These are phyloP conservation scores for Larimichthys crocea DNA, from an alignment of 2,113 vertebrate genomes.

Conservation along the genomic window DNA sequence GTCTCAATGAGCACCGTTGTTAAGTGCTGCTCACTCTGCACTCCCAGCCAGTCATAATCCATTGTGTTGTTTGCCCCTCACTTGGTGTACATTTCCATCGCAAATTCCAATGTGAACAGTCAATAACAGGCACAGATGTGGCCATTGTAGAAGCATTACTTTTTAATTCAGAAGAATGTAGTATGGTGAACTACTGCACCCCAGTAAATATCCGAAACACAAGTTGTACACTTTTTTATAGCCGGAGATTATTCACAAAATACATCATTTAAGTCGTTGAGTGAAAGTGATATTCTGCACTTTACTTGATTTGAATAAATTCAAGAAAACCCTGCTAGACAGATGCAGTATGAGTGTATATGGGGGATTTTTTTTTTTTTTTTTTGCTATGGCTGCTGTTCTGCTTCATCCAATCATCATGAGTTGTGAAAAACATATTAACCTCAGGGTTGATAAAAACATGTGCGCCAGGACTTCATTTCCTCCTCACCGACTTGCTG, in stretches of 20 bases:
- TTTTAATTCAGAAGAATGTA: constrained; percentile 60
- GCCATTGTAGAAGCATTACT: constrained; percentile 50
- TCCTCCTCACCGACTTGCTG: constrained; percentile 73
- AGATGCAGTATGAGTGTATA: constrained; percentile 12
- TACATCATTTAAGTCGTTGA: neutral
- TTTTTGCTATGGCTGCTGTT: constrained; percentile 58
- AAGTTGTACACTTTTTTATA: constrained; percentile 15
- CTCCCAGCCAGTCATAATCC: constrained; percentile 70
- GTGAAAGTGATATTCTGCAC: constrained; percentile 9
- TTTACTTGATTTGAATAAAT: constrained; percentile 27
- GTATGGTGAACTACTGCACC: constrained; percentile 26
- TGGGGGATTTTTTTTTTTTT: constrained; percentile 32
- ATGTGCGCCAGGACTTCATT: constrained; percentile 73
- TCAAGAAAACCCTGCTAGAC: constrained; percentile 17
- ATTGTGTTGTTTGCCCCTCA: constrained; percentile 67
- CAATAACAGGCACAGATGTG: constrained; percentile 71
- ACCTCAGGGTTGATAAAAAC: constrained; percentile 76
- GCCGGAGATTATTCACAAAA: constrained; percentile 18
- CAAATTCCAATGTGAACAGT: constrained; percentile 78
- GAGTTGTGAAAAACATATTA: constrained; percentile 68
- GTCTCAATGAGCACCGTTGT: constrained; percentile 66
- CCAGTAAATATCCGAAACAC: constrained; percentile 19
- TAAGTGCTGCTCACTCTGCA: constrained; percentile 62
- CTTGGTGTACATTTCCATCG: constrained; percentile 61
- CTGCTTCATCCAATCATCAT: constrained; percentile 59